phyloP scores from a whole-genome alignment of 2,888 invertebrate species.

The Halictus ligatus region DNA sequence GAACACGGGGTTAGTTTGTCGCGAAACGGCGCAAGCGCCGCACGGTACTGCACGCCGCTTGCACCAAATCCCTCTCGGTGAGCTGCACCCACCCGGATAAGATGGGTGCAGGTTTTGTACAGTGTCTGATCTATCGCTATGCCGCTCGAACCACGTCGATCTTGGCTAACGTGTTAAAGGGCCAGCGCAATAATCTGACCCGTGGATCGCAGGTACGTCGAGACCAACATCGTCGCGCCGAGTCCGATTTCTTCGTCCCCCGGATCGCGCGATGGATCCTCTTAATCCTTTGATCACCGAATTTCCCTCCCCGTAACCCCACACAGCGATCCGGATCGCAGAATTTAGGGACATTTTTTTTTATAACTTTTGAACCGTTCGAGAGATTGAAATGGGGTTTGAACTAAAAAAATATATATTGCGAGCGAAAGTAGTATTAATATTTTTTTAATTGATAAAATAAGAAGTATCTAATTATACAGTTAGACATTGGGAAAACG shows the following conservation, averaged over 20 bases:
- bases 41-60: conserved; percentile 31
- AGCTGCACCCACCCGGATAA: conserved; percentile 44
- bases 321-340: too few species aligned
- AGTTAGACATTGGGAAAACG: too few species aligned
- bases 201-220: conserved; percentile 57
- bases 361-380: too few species aligned
- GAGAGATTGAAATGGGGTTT: too few species aligned
- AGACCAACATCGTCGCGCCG: neutral
- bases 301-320: conserved; percentile 45
- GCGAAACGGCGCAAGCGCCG: conserved; percentile 63
- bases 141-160: conserved; percentile 19
- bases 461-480: too few species aligned
- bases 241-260: neutral
- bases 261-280: conserved; percentile 27
- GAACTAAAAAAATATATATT: too few species aligned
- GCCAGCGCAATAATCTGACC: conserved; percentile 26
- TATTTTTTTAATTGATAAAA: too few species aligned
- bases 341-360: too few species aligned
- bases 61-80: conserved; percentile 34
- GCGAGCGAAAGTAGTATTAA: too few species aligned
- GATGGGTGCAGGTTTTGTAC: conserved; percentile 59
- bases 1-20: conserved; percentile 19
- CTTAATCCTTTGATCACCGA: conserved; percentile 38
- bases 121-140: conserved; percentile 53
- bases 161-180: conserved; percentile 19